phyloP scores from a whole-genome alignment of 2,797 vertebrate species.

The Lemur catta region DNA sequence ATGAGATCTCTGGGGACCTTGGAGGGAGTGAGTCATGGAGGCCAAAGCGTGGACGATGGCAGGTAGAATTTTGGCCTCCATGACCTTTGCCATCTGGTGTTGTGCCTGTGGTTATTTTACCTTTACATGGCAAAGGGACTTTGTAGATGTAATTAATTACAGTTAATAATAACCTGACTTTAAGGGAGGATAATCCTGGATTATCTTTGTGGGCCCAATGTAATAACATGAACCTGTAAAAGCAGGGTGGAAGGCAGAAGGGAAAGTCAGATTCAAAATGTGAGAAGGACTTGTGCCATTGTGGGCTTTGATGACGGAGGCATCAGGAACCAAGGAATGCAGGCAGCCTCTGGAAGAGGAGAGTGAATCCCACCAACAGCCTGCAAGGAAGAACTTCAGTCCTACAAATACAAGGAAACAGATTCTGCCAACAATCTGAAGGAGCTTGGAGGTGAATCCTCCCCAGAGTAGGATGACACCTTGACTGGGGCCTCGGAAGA shows the following conservation, averaged over 20 bases:
- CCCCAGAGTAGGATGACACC: not conserved
- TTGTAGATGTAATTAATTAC: not conserved
- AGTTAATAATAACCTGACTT: not conserved
- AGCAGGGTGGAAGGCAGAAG: not conserved
- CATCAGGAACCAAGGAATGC: not conserved
- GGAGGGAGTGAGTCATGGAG: not conserved
- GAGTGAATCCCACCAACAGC: not conserved
- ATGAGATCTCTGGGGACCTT: not conserved
- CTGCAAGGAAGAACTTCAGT: not conserved
- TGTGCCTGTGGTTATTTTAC: not conserved
- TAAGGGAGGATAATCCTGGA: not conserved
- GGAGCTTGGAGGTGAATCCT: not conserved
- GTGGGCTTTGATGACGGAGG: not conserved
- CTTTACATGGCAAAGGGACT: not conserved
- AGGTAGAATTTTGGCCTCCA: not conserved
- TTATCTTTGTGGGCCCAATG: not conserved
- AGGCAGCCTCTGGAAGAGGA: not conserved
- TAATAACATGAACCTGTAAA: not conserved
- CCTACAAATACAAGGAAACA: not conserved
- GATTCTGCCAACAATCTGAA: not conserved
- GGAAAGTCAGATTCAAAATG: not conserved
- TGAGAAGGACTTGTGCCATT: not conserved
- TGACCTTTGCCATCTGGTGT: not conserved
- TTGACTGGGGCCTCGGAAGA: not conserved
- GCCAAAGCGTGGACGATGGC: accelerated